A percentile compares a stretch with the other conserved stretches of the same genome.
These are phyloP conservation scores for Gambusia holbrooki DNA, from an alignment of 2,113 vertebrate species.

Conservation along the genomic window DNA sequence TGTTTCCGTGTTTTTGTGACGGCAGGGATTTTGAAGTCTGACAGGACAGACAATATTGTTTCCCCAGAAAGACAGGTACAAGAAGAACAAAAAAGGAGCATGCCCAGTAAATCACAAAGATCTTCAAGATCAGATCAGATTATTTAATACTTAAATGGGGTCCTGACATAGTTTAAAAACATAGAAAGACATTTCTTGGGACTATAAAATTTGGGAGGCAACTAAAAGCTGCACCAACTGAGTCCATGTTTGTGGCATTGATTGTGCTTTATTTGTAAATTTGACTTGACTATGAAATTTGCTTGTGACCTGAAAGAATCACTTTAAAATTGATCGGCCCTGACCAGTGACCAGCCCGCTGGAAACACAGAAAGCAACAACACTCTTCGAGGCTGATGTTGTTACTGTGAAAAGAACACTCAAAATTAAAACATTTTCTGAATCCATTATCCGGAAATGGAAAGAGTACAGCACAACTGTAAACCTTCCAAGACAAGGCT, in stretches of 20 bases:
- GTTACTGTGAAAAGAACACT: not conserved
- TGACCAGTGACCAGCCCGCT: not conserved
- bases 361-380: not conserved
- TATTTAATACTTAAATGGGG: too few relatives aligned
- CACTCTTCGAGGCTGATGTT: not conserved
- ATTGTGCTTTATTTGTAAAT: too few relatives aligned
- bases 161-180: too few relatives aligned
- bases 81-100: not conserved
- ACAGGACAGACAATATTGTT: conserved; percentile 14
- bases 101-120: not conserved
- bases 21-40: conserved; percentile 27
- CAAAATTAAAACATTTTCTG: not conserved
- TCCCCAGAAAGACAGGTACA: not conserved
- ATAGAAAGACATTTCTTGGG: too few relatives aligned
- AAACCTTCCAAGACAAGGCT: too few relatives aligned
- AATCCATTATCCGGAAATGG: too few relatives aligned
- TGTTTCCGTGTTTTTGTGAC: conserved; percentile 47
- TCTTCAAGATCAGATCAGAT: too few relatives aligned
- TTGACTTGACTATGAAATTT: too few relatives aligned
- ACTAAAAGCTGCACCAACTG: too few relatives aligned
- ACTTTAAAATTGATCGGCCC: not conserved
- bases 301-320: not conserved
- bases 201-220: too few relatives aligned
- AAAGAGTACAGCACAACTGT: too few relatives aligned
- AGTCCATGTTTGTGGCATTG: too few relatives aligned